A percentile compares a stretch with the other conserved stretches of the same genome.
Evolutionary conservation across 2,888 invertebrate species (phyloP).

Genomic region (Drosophila acutilabella): DNA sequence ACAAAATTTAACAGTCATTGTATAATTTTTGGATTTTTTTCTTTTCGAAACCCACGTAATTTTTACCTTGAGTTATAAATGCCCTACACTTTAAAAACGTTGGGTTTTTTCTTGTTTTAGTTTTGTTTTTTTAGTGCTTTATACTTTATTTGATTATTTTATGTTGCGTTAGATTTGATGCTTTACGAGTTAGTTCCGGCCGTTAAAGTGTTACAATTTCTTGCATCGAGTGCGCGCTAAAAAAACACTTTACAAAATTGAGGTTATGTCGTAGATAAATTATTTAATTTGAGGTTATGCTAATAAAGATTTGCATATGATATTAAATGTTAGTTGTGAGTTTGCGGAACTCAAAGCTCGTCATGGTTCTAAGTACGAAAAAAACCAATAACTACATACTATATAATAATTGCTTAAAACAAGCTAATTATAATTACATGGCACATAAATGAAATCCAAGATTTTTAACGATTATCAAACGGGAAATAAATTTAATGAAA

Average conservation of each 20-base stretch:
- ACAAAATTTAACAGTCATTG: constrained; percentile 71
- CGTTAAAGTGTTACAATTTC: constrained; percentile 33
- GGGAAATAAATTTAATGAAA: constrained; percentile 31
- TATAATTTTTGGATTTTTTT: constrained; percentile 65
- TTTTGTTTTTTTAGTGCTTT: constrained; percentile 7
- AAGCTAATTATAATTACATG: constrained; percentile 40
- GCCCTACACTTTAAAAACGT: neutral
- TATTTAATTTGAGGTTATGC: neutral
- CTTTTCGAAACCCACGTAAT: constrained; percentile 49
- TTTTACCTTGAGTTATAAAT: constrained; percentile 76
- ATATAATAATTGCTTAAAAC: constrained; percentile 27
- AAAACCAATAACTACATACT: neutral
- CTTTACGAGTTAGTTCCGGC: constrained; percentile 30
- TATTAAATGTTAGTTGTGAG: neutral
- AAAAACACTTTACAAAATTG: neutral
- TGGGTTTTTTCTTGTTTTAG: constrained; percentile 5
- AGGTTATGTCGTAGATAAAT: neutral
- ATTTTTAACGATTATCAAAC: constrained; percentile 3
- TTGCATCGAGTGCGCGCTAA: constrained; percentile 11
- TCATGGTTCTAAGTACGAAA: constrained; percentile 26
- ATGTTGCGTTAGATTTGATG: constrained; percentile 32
- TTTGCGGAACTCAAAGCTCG: constrained; percentile 17
- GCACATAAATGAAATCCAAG: constrained; percentile 18
- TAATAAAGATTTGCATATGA: neutral
- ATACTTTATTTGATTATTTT: constrained; percentile 34